Evolutionary conservation across 2,113 vertebrate genomes (phyloP).

Genomic region (Lagopus leucura): DNA sequence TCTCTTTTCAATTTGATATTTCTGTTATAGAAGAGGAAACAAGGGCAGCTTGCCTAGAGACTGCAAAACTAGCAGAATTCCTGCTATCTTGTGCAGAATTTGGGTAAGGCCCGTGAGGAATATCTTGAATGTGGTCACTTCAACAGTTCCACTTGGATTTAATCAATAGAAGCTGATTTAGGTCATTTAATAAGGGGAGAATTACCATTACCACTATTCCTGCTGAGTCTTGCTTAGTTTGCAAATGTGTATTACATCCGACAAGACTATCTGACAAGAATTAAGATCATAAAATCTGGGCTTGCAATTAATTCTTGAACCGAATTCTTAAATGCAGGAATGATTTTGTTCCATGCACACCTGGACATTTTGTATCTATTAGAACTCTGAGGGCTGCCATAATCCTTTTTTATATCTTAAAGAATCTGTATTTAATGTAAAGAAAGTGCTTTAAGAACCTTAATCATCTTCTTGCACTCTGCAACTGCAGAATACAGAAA

Average conservation of each 20-base stretch:
- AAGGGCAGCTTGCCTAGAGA: not conserved
- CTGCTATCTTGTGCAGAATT: not conserved
- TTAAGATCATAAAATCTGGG: not conserved
- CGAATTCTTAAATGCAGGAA: not conserved
- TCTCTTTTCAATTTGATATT: not conserved
- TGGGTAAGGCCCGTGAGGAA: not conserved
- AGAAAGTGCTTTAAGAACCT: not conserved
- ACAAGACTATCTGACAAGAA: not conserved
- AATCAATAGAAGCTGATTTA: constrained; percentile 2
- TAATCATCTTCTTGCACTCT: not conserved
- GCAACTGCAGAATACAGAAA: not conserved
- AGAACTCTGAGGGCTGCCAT: not conserved
- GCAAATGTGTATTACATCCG: not conserved
- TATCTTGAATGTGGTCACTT: not conserved
- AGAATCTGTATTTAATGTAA: not conserved
- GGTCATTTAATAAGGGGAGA: not conserved
- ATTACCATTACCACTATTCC: not conserved
- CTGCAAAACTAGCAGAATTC: not conserved
- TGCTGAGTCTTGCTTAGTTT: not conserved
- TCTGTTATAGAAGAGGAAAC: not conserved
- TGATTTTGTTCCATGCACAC: not conserved
- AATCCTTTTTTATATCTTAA: not conserved
- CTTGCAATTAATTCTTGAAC: not conserved
- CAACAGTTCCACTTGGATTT: not conserved
- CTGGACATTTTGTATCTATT: not conserved